phyloP scores from a whole-genome alignment of 2,797 vertebrate species.

The Falco cherrug region DNA sequence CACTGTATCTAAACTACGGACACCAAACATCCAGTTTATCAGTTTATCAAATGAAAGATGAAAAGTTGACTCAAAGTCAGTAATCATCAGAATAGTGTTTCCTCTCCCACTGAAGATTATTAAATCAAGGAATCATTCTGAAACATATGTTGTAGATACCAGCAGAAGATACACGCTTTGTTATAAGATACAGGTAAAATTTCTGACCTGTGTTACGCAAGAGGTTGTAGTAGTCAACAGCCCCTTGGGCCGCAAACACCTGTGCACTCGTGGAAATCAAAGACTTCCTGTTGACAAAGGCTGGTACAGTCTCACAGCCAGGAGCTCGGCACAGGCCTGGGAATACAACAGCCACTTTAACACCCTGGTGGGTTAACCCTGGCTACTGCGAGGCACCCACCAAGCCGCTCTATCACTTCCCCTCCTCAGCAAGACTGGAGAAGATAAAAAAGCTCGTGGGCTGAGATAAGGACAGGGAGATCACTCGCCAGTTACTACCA shows the following conservation, averaged over 20 bases:
- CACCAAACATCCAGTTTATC: not conserved
- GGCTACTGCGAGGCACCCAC: not conserved
- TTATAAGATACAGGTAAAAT: not conserved
- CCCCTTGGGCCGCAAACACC: not conserved
- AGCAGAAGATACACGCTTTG: not conserved
- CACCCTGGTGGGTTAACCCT: not conserved
- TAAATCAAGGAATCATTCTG: not conserved
- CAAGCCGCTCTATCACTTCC: not conserved
- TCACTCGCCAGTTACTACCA: no score
- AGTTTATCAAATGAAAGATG: not conserved
- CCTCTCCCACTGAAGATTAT: not conserved
- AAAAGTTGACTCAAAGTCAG: not conserved
- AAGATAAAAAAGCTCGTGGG: not conserved
- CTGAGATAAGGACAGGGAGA: no score
- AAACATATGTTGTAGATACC: not conserved
- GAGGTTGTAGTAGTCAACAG: not conserved
- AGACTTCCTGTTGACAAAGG: not conserved
- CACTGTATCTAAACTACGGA: not conserved
- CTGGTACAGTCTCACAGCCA: not conserved
- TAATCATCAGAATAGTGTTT: not conserved
- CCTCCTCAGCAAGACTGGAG: fast-evolving
- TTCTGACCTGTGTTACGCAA: not conserved
- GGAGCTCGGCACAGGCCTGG: not conserved
- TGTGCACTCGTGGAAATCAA: not conserved
- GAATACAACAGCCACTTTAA: not conserved